Evolutionary conservation across 2,797 vertebrate species (phyloP).

Genomic region (Anguilla obscura): DNA sequence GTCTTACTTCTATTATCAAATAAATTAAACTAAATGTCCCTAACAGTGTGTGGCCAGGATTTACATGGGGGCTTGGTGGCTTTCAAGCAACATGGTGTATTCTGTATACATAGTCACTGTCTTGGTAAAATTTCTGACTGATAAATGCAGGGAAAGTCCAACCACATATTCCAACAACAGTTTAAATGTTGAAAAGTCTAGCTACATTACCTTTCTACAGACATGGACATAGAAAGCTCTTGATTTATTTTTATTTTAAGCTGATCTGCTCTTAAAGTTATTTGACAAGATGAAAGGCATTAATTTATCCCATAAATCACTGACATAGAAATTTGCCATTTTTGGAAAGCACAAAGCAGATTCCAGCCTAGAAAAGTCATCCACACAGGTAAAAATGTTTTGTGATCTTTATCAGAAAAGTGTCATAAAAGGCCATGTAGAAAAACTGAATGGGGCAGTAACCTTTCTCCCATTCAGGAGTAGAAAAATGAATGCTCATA

Average conservation of each 20-base stretch:
- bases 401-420: neutral
- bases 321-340: neutral
- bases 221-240: neutral
- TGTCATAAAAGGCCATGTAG: neutral
- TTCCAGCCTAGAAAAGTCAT: neutral
- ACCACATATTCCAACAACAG: neutral
- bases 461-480: neutral
- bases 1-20: no score
- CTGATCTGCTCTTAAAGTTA: neutral
- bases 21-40: no score
- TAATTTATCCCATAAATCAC: slow-evolving; percentile 13
- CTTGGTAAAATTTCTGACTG: neutral
- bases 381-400: neutral
- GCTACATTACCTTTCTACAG: neutral
- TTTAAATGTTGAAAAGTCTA: neutral
- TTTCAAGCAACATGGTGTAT: neutral
- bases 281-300: neutral
- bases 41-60: no score
- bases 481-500: slow-evolving; percentile 11
- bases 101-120: neutral
- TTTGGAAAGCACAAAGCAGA: neutral
- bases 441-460: neutral
- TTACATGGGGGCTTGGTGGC: neutral
- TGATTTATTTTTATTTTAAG: neutral
- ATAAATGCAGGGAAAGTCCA: neutral